A percentile compares a stretch with the other conserved stretches of the same genome.
Evolutionary conservation across 2,797 vertebrate genomes (phyloP).

Genomic region (Hapalemur alaotrensis): DNA sequence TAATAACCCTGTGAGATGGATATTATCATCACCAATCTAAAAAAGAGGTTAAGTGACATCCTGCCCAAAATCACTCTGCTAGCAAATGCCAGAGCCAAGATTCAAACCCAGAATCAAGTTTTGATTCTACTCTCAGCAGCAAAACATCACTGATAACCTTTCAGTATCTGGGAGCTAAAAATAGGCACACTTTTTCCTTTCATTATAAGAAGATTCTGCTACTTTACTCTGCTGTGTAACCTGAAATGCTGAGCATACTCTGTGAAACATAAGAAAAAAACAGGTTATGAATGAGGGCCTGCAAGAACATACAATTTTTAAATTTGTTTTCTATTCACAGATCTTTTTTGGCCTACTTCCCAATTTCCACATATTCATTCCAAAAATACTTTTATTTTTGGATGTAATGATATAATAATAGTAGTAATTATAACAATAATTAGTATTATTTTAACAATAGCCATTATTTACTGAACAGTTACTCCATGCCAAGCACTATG

Average conservation of each 20-base stretch:
- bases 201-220: background rate
- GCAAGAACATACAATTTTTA: background rate
- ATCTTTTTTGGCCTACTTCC: background rate
- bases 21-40: background rate
- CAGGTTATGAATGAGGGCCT: background rate
- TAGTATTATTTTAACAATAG: background rate
- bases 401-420: background rate
- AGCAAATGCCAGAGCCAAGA: background rate
- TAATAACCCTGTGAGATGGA: background rate
- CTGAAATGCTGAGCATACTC: background rate
- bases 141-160: background rate
- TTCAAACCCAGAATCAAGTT: background rate
- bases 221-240: background rate
- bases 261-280: background rate
- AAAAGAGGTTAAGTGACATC: background rate
- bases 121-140: background rate
- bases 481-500: background rate
- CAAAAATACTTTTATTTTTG: constrained; percentile 21
- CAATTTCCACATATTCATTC: constrained; percentile 30
- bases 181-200: background rate
- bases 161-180: background rate
- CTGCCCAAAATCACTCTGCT: background rate
- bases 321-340: constrained; percentile 3
- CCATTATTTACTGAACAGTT: background rate
- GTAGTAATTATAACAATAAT: background rate